Base-by-base conservation (phyloP, 2,797 vertebrate genomes). In the Gymnocypris eckloni region DNA sequence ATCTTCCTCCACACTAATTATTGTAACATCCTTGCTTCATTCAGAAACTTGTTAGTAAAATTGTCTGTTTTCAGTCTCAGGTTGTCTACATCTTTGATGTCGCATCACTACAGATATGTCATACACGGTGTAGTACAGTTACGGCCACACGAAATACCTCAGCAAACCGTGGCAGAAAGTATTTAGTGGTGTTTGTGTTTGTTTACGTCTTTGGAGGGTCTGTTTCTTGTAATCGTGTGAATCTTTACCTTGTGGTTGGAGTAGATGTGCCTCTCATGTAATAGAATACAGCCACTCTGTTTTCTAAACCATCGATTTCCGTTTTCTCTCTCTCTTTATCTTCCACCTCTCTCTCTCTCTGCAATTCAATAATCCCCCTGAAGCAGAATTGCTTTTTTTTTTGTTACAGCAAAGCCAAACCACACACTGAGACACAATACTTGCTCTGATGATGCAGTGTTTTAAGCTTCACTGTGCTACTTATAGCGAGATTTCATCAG, bases 221-320 rank as follows among this genome's bases (percentile, higher is more conserved):
- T 20, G 75, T 75, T 54, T 80, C 12, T 15, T 79, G 85, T 82
- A 61, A 86, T 75, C 54, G 71, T n/a, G 70, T 37, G 41, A 67
- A 82, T 85, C 48, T 78, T 80, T 71, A 73, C 33, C 28, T 77
- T 80, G 43, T 59, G 77, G 69, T 72, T 80, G 72, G 37, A 71
- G 59, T 71, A 85, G 82, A 84, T 89, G 61, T 78, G 79, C 81
- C 79, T 54, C 73, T 81, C 78, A 39, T 72, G 71, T 86, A 81
- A 82, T 73, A 83, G 82, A 85, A 89, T 89, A 71, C 86, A 84
- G 84, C 71, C 82, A 83, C 50, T 85, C 69, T 69, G 77, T 81
- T 87, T 85, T 83, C 77, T 56, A 84, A 87, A 86, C 71, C 84
- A 90, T 86, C 52, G 83, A 87, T 86, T 86, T 85, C 50, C 52